Evolutionary conservation across 2,113 vertebrate species (phyloP).

Genomic region (Trogon surrucura): DNA sequence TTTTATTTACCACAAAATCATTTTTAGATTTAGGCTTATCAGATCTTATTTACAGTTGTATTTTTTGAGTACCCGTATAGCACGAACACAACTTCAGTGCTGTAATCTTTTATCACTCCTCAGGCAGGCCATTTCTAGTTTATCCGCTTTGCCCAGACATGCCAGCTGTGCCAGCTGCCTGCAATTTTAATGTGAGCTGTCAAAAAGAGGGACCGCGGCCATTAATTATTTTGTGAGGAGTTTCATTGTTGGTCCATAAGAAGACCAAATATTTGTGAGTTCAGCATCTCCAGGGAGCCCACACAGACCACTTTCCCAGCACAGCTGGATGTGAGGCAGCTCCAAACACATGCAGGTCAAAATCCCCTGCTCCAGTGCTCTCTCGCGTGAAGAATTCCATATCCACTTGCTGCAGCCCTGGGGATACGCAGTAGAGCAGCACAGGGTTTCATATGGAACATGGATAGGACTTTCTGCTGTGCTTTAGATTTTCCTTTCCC

Average conservation of each 20-base stretch:
- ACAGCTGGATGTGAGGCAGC: constrained; percentile 16
- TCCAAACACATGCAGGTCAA: background rate
- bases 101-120: background rate
- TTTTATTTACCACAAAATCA: background rate
- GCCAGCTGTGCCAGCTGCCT: constrained; percentile 3
- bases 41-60: background rate
- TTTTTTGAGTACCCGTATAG: background rate
- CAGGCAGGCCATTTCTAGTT: background rate
- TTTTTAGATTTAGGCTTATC: background rate
- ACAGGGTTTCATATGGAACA: background rate
- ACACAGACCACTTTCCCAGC: background rate
- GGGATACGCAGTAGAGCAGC: background rate
- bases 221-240: constrained; percentile 14
- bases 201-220: background rate
- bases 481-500: background rate
- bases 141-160: background rate
- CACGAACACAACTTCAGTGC: background rate
- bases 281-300: constrained; percentile 14
- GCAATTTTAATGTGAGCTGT: constrained; percentile 9
- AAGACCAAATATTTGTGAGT: constrained; percentile 18
- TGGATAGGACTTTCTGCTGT: background rate
- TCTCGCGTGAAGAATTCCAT: background rate
- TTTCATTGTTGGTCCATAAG: background rate
- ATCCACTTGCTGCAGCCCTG: background rate
- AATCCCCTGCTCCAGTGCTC: constrained; percentile 21